Conservation (phyloP, 2,797 vertebrate species). For the Scarus forsteni region DNA sequence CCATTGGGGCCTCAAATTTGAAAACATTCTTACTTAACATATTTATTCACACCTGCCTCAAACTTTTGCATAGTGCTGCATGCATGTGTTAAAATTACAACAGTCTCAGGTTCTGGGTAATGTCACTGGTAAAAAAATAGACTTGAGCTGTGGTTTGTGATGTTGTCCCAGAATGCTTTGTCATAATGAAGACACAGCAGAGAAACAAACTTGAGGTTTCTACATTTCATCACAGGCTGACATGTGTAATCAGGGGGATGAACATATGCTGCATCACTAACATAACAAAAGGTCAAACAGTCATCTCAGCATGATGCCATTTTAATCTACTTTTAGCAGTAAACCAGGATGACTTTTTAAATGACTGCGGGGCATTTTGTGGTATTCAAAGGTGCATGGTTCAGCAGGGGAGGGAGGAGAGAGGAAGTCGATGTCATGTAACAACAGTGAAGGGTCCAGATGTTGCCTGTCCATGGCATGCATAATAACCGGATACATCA, state of each 20-base stretch:
- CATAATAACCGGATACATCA: constrained; percentile 31
- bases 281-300: constrained; percentile 66
- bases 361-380: constrained; percentile 28
- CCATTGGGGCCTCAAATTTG: no score
- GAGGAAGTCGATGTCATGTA: constrained; percentile 24
- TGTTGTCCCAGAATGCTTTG: constrained; percentile 38
- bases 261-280: constrained; percentile 29
- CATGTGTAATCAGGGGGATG: constrained; percentile 42
- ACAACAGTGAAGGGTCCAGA: constrained; percentile 33
- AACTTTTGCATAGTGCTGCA: no score
- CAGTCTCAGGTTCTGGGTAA: background rate
- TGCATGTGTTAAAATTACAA: constrained; percentile 4
- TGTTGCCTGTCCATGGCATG: constrained; percentile 13
- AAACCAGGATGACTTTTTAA: constrained; percentile 40
- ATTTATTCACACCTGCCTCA: no score
- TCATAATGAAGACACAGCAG: constrained; percentile 32
- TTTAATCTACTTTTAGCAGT: constrained; percentile 36
- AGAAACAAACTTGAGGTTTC: constrained; percentile 39
- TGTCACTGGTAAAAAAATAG: constrained; percentile 6
- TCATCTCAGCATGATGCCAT: constrained; percentile 37
- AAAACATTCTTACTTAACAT: no score
- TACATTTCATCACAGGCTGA: constrained; percentile 38
- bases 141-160: constrained; percentile 33
- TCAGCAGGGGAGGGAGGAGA: constrained; percentile 16
- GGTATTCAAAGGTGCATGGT: constrained; percentile 23